Conservation (phyloP, 1,140 invertebrate genomes). For the Leptinotarsa defecta region DNA sequence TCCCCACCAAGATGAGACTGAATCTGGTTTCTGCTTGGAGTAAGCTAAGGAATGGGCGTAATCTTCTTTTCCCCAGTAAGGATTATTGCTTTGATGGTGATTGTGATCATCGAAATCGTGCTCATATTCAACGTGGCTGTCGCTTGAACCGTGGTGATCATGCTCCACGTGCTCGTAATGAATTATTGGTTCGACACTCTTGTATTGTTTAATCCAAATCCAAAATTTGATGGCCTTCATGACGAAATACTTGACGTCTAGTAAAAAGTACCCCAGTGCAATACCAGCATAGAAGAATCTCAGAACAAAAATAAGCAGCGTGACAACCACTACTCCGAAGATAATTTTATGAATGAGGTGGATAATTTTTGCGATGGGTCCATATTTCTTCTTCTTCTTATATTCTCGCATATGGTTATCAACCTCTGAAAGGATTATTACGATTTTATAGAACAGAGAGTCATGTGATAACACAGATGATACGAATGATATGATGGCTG, state of each 20-base stretch:
- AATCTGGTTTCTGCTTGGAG: slow-evolving; percentile 20
- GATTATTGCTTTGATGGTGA: neutral
- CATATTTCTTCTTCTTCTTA: slow-evolving; percentile 14
- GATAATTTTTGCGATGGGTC: slow-evolving; percentile 9
- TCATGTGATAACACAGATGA: neutral
- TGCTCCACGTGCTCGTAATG: slow-evolving; percentile 11
- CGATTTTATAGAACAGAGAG: neutral
- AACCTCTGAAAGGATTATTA: slow-evolving; percentile 14
- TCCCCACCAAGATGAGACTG: neutral
- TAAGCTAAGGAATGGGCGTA: slow-evolving; percentile 22
- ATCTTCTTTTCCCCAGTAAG: slow-evolving; percentile 17
- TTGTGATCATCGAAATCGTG: neutral
- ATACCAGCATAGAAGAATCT: slow-evolving; percentile 13
- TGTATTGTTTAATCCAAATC: neutral
- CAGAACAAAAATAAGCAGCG: neutral
- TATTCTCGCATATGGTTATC: neutral
- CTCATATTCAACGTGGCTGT: slow-evolving; percentile 5
- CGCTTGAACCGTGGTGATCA: neutral
- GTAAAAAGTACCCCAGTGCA: neutral
- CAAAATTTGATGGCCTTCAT: slow-evolving; percentile 6
- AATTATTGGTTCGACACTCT: neutral
- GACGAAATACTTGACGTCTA: neutral
- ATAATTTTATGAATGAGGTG: slow-evolving; percentile 18
- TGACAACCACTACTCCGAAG: neutral
- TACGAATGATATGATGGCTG: slow-evolving; percentile 9